phyloP scores from a whole-genome alignment of 2,888 invertebrate species.

The Serripes groenlandicus region DNA sequence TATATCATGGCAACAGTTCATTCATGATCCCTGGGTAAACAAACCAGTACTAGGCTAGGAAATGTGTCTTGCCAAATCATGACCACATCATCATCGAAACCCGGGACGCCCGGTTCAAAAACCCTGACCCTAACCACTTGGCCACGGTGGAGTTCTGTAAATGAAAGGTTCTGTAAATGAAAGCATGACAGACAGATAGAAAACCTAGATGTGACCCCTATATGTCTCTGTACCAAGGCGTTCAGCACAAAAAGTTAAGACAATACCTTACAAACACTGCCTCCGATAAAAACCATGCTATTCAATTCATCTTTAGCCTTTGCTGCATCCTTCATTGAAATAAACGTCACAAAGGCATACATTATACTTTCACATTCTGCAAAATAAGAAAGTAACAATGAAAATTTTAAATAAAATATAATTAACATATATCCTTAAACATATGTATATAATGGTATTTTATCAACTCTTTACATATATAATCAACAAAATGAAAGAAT shows the following conservation, averaged over 20 bases:
- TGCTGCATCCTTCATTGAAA: conserved; percentile 68
- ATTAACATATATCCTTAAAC: too few species aligned
- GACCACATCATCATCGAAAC: too few species aligned
- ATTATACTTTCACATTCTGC: conserved; percentile 30
- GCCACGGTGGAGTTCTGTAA: too few species aligned
- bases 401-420: too few species aligned
- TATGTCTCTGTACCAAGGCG: not conserved
- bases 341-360: conserved; percentile 80
- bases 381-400: not conserved
- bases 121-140: too few species aligned
- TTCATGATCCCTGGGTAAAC: not conserved
- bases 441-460: too few species aligned
- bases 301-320: conserved; percentile 67
- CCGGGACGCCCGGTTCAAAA: too few species aligned
- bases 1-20: not conserved
- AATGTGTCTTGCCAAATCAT: not conserved
- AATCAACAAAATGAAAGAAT: too few species aligned
- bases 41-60: not conserved
- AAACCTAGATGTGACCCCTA: too few species aligned
- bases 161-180: too few species aligned
- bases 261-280: conserved; percentile 73
- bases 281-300: conserved; percentile 66
- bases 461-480: too few species aligned
- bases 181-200: too few species aligned
- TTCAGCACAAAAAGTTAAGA: not conserved